phyloP scores from a whole-genome alignment of 2,888 invertebrate genomes.

The Sinodicranocentrus sp. region DNA sequence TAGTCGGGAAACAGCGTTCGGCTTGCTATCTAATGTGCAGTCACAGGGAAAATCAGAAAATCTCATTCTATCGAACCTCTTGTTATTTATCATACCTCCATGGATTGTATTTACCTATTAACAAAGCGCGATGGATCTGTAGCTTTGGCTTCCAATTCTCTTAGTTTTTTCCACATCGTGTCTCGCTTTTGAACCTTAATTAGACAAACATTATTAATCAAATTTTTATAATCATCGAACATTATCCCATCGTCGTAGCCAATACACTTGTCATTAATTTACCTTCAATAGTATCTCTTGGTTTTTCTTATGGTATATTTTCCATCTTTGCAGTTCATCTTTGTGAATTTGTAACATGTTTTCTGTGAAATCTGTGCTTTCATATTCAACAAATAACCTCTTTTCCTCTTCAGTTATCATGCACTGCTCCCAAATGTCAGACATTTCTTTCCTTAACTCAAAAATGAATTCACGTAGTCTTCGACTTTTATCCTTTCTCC shows the following conservation, averaged over 20 bases:
- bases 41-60: too few species aligned
- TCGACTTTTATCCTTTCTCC: conserved; percentile 51
- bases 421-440: conserved; percentile 67
- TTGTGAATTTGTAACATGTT: conserved; percentile 62
- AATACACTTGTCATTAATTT: not conserved
- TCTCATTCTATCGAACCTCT: too few species aligned
- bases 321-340: conserved; percentile 64
- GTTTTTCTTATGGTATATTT: conserved; percentile 69
- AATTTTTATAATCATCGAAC: not conserved
- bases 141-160: conserved; percentile 65
- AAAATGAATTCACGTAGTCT: conserved; percentile 54
- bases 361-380: conserved; percentile 63
- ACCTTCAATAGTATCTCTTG: conserved; percentile 66
- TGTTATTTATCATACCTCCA: too few species aligned
- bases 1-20: too few species aligned
- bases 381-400: conserved; percentile 53
- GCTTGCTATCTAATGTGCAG: too few species aligned
- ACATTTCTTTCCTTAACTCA: conserved; percentile 65
- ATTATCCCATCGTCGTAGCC: not conserved
- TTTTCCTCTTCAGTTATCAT: conserved; percentile 68
- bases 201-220: not conserved
- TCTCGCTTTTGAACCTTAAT: conserved; percentile 62
- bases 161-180: conserved; percentile 67
- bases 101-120: too few species aligned
- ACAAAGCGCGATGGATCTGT: conserved; percentile 69